phyloP scores from a whole-genome alignment of 2,888 invertebrate species.

The Gastracanthus pulcherrimus region DNA sequence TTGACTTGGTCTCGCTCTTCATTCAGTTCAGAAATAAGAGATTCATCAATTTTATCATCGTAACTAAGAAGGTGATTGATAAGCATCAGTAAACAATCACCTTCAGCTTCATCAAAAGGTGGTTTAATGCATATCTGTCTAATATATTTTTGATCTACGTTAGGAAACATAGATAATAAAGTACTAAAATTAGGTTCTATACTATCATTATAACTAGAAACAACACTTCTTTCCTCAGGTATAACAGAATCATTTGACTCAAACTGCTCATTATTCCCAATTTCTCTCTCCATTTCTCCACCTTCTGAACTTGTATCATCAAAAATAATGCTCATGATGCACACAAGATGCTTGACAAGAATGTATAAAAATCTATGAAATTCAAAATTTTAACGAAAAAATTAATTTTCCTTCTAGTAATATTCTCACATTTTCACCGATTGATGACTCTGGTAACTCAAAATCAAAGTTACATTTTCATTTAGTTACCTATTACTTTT shows the following conservation, averaged over 20 bases:
- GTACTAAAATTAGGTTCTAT: conserved; percentile 8
- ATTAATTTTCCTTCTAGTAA: neutral
- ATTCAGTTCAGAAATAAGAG: neutral
- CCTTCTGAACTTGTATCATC: neutral
- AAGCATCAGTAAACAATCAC: neutral
- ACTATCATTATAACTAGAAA: neutral
- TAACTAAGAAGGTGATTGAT: conserved; percentile 24
- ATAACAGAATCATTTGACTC: neutral
- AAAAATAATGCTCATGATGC: neutral
- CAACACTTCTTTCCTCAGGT: neutral
- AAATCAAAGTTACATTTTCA: no score
- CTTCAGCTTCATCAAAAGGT: conserved; percentile 25
- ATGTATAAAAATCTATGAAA: no score
- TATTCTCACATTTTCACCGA: neutral
- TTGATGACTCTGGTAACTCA: no score
- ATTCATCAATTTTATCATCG: neutral
- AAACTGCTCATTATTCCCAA: neutral
- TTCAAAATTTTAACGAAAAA: neutral
- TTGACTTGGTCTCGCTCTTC: neutral
- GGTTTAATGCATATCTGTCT: conserved; percentile 43
- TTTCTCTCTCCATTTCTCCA: neutral
- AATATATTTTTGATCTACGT: conserved; percentile 33
- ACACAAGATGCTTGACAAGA: neutral
- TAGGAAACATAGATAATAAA: conserved; percentile 44
- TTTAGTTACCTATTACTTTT: neutral